Conservation (phyloP, 2,113 vertebrate species). For the Rhabdornis inornatus region DNA sequence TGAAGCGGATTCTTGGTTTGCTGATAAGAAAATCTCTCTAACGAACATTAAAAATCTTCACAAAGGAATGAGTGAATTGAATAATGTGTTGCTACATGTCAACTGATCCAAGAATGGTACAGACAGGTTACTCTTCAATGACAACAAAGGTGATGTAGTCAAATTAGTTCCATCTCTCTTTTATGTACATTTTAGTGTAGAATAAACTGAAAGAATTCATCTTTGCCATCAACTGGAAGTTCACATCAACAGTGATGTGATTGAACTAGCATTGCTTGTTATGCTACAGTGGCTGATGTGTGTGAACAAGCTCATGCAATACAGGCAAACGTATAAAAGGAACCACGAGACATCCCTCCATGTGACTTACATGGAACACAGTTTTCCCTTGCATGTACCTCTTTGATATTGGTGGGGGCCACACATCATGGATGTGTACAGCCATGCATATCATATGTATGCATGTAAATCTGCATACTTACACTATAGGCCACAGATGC, state of each 20-base stretch:
- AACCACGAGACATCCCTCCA: background rate
- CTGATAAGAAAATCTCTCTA: background rate
- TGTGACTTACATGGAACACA: background rate
- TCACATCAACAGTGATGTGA: background rate
- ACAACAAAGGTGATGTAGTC: background rate
- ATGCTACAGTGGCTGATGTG: background rate
- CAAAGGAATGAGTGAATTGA: background rate
- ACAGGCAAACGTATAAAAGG: background rate
- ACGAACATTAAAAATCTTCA: background rate
- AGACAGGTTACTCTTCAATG: background rate
- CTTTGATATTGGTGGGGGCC: background rate
- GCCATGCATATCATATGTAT: background rate
- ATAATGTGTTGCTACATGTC: background rate
- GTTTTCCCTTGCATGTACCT: background rate
- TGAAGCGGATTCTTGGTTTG: background rate
- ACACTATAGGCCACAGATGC: slow-evolving; percentile 82
- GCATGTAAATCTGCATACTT: slow-evolving; percentile 65
- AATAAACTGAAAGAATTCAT: background rate
- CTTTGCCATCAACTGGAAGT: background rate
- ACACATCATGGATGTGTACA: background rate
- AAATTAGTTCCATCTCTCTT: background rate
- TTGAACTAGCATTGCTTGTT: background rate
- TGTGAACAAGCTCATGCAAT: background rate
- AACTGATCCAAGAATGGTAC: fast-evolving
- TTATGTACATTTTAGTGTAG: background rate